Evolutionary conservation across 2,888 invertebrate species (phyloP), one percentile per base, ranked within the genome.

Genomic region (Eilema depressum): DNA sequence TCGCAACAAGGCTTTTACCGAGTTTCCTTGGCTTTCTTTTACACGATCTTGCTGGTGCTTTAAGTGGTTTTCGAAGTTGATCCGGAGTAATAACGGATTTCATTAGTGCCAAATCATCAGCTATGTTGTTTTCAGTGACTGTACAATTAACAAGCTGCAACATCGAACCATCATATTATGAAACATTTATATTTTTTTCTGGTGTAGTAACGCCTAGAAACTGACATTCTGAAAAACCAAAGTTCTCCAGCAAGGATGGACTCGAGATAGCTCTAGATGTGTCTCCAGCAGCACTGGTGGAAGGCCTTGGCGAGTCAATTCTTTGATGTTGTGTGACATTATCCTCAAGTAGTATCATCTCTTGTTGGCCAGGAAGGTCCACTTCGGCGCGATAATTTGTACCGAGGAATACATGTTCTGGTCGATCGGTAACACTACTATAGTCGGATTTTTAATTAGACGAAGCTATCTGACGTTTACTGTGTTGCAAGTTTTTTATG

Each of bases 51-150:
- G 60, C 60, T 60, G 60, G 60, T 25, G 60, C 60, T 60, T 60
- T 60, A 60, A 60, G 60, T 60, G 60, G 60, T 60, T 60, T 60
- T 60, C 60, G 60, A 60, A 60, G 26, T 60, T 60, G 26, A 60
- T 60, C 60, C 10, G 60, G 60, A 28, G 60, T 60, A 60, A 26
- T 60, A 60, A 60, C 28, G 60, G 25, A 28, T 60, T 60, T 60
- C 14, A 60, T 60, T 60, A 26, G 60, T 60, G 60, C 26, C 60
- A 60, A 60, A 60, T 28, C 60, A 26, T 26, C 28, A 26, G 60
- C 28, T 25, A 53, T 53, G 53, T n/a, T 53, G 53, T 53, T 53
- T 53, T 53, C 53, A 53, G 60, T 60, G 26, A 26, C 28, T 60
- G 60, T 60, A 60, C 26, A 60, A 60, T 26, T 60, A 60, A 25